Conservation (phyloP, 2,888 invertebrate species). For the Hirtodrosophila trivittata region DNA sequence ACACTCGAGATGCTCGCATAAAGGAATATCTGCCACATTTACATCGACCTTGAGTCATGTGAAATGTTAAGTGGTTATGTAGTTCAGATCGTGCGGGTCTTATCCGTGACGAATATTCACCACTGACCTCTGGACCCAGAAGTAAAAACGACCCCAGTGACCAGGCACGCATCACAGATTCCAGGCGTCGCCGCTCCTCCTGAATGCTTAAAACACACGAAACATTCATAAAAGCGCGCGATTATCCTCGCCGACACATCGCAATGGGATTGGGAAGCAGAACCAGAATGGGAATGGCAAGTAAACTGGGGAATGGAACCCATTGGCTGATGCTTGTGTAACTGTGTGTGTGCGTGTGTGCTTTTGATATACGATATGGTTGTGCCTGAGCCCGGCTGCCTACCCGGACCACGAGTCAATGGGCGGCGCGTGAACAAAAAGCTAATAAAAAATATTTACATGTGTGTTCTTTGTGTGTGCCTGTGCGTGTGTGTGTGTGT, state of each 20-base stretch:
- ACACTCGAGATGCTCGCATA: not conserved
- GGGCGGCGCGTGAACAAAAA: constrained; percentile 39
- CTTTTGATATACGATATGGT: constrained; percentile 48
- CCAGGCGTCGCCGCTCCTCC: constrained; percentile 27
- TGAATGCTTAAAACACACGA: constrained; percentile 37
- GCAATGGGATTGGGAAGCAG: constrained; percentile 24
- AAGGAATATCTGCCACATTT: constrained; percentile 20
- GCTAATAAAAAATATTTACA: constrained; percentile 75
- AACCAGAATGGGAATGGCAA: not conserved
- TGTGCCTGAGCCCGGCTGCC: constrained; percentile 22
- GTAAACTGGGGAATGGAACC: constrained; percentile 9
- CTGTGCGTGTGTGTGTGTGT: constrained; percentile 12
- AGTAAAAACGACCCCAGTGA: constrained; percentile 52
- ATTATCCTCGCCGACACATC: constrained; percentile 61
- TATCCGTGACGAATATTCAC: constrained; percentile 11
- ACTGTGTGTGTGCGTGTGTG: constrained; percentile 1
- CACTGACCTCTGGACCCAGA: constrained; percentile 60
- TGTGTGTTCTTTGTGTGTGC: constrained; percentile 3
- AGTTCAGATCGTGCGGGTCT: constrained; percentile 56
- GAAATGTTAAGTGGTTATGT: constrained; percentile 40
- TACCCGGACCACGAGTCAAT: constrained; percentile 25
- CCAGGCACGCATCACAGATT: constrained; percentile 59
- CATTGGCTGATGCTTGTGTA: too few species aligned
- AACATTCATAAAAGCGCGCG: constrained; percentile 55
- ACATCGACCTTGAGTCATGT: constrained; percentile 50